These are phyloP conservation scores for Lymantria monacha DNA, from an alignment of 2,888 invertebrate species.

Conservation along the genomic window DNA sequence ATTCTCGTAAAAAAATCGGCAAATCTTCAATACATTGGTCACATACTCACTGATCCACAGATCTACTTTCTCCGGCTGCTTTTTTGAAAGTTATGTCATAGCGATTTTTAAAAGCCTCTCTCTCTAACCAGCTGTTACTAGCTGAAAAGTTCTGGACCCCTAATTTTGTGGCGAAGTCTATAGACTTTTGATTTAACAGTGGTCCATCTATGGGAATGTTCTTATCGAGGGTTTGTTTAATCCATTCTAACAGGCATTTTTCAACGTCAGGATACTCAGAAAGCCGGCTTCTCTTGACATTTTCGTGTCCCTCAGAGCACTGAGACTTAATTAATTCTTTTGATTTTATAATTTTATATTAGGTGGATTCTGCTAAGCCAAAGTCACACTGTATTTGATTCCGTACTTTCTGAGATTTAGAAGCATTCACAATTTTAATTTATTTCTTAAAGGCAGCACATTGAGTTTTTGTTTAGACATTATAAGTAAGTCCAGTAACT, in stretches of 20 bases:
- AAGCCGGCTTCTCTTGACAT: too few relatives aligned
- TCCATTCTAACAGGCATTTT: too few relatives aligned
- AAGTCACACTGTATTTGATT: too few relatives aligned
- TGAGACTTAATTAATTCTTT: too few relatives aligned
- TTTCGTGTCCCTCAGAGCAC: too few relatives aligned
- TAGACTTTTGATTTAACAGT: constrained; percentile 25
- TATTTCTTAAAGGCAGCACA: constrained; percentile 9
- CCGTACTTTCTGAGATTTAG: too few relatives aligned
- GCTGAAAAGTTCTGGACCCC: constrained; percentile 21
- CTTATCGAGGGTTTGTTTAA: too few relatives aligned
- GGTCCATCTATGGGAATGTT: not conserved
- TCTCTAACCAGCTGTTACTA: constrained; percentile 27
- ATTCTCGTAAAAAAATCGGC: constrained; percentile 4
- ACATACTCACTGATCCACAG: constrained; percentile 6
- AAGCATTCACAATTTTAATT: too few relatives aligned
- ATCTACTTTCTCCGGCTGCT: constrained; percentile 17
- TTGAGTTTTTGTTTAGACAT: constrained; percentile 24
- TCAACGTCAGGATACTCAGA: too few relatives aligned
- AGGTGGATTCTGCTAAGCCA: too few relatives aligned
- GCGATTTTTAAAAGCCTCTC: constrained; percentile 14
- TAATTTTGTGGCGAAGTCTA: constrained; percentile 23
- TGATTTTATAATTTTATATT: constrained; percentile 11
- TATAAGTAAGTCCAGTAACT: too few relatives aligned
- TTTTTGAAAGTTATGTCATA: constrained; percentile 22
- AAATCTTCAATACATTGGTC: not conserved